phyloP scores from a whole-genome alignment of 2,888 invertebrate species.

The Noctuana brunneofusca region DNA sequence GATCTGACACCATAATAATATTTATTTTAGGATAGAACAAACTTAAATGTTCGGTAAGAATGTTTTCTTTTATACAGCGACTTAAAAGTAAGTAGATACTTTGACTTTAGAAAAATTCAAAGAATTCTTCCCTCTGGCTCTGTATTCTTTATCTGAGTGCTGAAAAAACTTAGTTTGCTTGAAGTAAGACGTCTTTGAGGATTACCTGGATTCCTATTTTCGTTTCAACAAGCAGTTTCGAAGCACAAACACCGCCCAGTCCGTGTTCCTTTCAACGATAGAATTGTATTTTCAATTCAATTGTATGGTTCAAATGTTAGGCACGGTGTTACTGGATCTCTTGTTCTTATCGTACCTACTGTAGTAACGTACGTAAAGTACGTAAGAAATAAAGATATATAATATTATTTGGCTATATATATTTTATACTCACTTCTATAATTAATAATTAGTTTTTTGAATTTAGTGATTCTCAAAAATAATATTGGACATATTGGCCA shows the following conservation, averaged over 20 bases:
- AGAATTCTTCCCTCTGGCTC: not conserved
- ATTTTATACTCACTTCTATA: too few relatives aligned
- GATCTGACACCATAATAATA: too few relatives aligned
- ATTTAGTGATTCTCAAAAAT: too few relatives aligned
- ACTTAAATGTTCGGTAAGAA: not conserved
- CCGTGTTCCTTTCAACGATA: not conserved
- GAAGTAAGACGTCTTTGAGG: conserved; percentile 9
- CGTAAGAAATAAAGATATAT: too few relatives aligned
- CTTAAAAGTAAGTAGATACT: not conserved
- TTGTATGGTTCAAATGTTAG: not conserved
- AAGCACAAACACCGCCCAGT: conserved; percentile 4
- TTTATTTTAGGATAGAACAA: not conserved
- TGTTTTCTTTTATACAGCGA: not conserved
- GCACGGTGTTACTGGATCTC: not conserved
- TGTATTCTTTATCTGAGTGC: conserved; percentile 6
- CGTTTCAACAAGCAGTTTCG: conserved; percentile 8
- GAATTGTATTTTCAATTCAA: conserved; percentile 8
- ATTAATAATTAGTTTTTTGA: too few relatives aligned
- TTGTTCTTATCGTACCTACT: not conserved
- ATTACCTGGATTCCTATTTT: conserved; percentile 8
- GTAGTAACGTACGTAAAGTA: too few relatives aligned
- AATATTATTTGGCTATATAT: too few relatives aligned
- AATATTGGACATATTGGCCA: too few relatives aligned
- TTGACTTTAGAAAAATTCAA: not conserved
- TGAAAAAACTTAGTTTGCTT: conserved; percentile 7